Percentiles rank a stretch among this genome's conserved stretches.
phyloP scores from a whole-genome alignment of 2,797 vertebrate genomes.

The Podarcis lilfordi region DNA sequence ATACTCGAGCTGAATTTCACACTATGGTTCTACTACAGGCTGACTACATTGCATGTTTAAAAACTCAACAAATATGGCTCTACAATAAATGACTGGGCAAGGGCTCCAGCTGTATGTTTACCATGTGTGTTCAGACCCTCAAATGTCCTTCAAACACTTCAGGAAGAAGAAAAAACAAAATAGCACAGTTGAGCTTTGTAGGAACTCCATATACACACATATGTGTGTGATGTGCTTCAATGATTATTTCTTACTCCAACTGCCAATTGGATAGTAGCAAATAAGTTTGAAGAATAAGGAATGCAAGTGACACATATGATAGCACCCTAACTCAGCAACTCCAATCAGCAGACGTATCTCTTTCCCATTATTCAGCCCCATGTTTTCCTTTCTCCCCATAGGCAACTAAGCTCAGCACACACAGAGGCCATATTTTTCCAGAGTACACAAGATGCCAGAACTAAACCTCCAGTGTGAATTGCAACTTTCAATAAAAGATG shows the following conservation, averaged over 20 bases:
- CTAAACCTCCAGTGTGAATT: conserved; percentile 23
- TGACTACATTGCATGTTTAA: not conserved
- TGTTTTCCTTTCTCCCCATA: not conserved
- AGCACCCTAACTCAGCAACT: not conserved
- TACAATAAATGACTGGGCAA: not conserved
- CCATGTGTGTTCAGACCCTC: not conserved
- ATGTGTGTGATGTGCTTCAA: not conserved
- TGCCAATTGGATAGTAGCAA: not conserved
- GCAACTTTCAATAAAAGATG: conserved; percentile 20
- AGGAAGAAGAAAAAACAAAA: not conserved
- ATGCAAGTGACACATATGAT: not conserved
- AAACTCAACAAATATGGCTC: not conserved
- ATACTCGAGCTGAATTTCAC: not conserved
- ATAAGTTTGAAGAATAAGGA: not conserved
- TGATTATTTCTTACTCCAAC: not conserved
- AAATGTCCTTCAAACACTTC: not conserved
- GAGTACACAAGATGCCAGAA: not conserved
- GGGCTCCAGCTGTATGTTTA: not conserved
- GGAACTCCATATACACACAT: not conserved
- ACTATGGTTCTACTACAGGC: not conserved
- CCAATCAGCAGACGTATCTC: not conserved
- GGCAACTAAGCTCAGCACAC: not conserved
- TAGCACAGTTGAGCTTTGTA: not conserved
- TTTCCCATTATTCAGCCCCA: not conserved
- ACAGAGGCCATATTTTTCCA: not conserved